Evolutionary conservation across 2,797 vertebrate species (phyloP), one percentile per base, ranked within the genome.

Genomic region (Protosalanx chinensis): DNA sequence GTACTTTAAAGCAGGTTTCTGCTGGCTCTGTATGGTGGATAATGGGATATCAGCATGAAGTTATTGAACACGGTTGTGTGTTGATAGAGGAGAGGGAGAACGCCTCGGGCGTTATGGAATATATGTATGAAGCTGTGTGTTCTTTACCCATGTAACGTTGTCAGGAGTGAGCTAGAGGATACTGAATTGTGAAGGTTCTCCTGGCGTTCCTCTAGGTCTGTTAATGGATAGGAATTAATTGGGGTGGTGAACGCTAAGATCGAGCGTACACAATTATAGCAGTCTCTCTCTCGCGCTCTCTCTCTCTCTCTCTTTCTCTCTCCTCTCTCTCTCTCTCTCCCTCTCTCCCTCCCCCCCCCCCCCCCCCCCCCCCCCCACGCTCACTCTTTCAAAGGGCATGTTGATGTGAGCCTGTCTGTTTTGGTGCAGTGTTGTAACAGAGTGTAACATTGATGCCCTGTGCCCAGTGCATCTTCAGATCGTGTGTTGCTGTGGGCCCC

Each of bases 391-490:
- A n/a, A n/a, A 41, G 20, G 37, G 37, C 37, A 80, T 78, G 84
- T 75, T 82, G 81, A 88, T 78, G 79, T 75, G 77, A 86, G 80
- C 81, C 85, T 84, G 77, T 81, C 72, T 78, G 80, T 83, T 84
- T 82, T 71, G 41, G 72, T 85, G 78, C 83, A 70, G 81, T 81
- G 85, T 79, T 84, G 73, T 83, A 82, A 75, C 84, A 84, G 77
- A 66, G 4, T 81, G 33, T 84, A 79, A 46, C 72, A 81, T 86
- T 87, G 83, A 71, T 73, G 79, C 68, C 80, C 87, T 72, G 72
- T 87, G 86, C 88, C 85, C 86, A 85, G 87, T 85, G 20, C 23
- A 30, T 8, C 85, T 81, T 88, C 81, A 79, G 87, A 85, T 85
- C 77, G 80, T 81, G 81, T 76, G 78, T 76, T 86, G 85, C 88